A percentile compares a stretch with the other conserved stretches of the same genome.
phyloP scores from a whole-genome alignment of 2,797 vertebrate species.

The Sebastes cheni region DNA sequence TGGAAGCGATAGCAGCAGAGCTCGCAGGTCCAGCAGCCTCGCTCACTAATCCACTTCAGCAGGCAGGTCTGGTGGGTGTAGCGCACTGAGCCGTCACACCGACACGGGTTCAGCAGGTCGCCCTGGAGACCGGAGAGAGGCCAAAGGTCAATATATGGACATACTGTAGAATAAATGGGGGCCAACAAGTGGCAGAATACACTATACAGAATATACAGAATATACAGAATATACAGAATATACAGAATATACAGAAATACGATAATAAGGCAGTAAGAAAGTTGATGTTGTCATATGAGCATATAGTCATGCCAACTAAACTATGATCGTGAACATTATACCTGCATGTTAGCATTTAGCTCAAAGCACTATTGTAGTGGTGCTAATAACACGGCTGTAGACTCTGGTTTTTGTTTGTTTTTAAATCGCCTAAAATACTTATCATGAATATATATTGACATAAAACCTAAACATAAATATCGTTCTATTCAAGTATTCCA shows the following conservation, averaged over 20 bases:
- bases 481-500: too few relatives aligned
- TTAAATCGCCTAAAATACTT: too few relatives aligned
- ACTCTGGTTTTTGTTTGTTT: too few relatives aligned
- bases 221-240: too few relatives aligned
- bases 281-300: too few relatives aligned
- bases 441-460: too few relatives aligned
- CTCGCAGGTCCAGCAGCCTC: slow-evolving; percentile 95
- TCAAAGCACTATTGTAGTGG: too few relatives aligned
- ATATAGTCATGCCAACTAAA: not conserved
- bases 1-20: slow-evolving; percentile 96
- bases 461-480: too few relatives aligned
- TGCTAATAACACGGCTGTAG: too few relatives aligned
- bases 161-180: not conserved
- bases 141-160: not conserved
- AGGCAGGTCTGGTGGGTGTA: slow-evolving; percentile 95
- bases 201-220: not conserved
- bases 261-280: too few relatives aligned
- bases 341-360: not conserved
- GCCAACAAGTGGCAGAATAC: not conserved
- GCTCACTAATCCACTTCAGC: slow-evolving; percentile 97
- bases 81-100: slow-evolving; percentile 93
- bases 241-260: too few relatives aligned
- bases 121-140: slow-evolving; percentile 76
- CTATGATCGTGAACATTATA: not conserved
- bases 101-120: slow-evolving; percentile 92